phyloP scores from a whole-genome alignment of 2,797 vertebrate species.

The Agapornis canus region DNA sequence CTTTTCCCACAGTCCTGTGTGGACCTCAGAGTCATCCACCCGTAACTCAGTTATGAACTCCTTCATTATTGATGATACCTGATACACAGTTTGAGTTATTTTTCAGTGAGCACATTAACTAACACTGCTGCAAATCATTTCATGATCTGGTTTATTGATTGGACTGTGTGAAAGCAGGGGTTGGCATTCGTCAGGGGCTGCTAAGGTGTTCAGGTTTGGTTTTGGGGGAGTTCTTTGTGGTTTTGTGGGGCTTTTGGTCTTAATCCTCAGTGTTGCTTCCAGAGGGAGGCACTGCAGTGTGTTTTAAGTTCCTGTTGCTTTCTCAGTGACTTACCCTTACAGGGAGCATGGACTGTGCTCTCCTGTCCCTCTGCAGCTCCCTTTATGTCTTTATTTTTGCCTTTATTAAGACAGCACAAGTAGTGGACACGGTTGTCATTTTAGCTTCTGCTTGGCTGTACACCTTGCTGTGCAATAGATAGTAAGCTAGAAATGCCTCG shows the following conservation, averaged over 20 bases:
- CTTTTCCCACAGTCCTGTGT: background rate
- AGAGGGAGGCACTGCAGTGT: background rate
- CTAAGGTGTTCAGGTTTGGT: background rate
- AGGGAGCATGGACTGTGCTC: background rate
- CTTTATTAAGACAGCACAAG: background rate
- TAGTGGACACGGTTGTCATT: background rate
- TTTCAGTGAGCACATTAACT: background rate
- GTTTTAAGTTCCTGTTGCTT: background rate
- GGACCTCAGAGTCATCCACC: background rate
- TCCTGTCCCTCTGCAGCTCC: background rate
- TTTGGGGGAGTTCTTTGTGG: background rate
- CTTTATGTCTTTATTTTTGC: background rate
- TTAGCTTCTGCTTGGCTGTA: background rate
- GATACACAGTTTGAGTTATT: background rate
- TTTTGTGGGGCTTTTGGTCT: accelerated
- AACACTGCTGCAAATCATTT: background rate
- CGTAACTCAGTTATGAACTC: background rate
- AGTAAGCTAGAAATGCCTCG: background rate
- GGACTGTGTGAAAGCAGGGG: background rate
- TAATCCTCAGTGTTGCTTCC: background rate
- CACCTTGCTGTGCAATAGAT: background rate
- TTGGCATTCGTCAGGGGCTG: background rate
- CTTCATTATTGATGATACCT: background rate
- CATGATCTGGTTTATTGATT: background rate
- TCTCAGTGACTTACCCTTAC: background rate